Evolutionary conservation across 1,140 invertebrate genomes (phyloP).

Genomic region (Ceratosolen fusciceps): DNA sequence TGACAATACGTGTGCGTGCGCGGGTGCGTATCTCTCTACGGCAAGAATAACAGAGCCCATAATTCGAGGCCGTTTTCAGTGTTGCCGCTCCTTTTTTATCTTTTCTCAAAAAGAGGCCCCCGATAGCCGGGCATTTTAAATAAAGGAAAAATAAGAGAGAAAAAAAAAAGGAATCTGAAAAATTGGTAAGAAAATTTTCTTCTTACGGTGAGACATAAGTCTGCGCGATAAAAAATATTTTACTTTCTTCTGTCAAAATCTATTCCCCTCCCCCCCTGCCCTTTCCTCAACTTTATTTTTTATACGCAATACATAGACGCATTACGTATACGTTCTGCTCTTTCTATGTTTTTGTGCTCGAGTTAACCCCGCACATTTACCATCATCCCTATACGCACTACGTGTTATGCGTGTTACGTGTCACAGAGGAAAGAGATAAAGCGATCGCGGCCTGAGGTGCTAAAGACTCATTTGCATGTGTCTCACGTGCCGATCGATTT

Average conservation of each 20-base stretch:
- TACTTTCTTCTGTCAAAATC: too few relatives aligned
- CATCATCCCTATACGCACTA: constrained; percentile 34
- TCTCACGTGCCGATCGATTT: constrained; percentile 61
- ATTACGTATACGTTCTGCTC: background rate
- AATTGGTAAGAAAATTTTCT: background rate
- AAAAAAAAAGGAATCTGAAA: background rate
- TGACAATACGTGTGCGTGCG: background rate
- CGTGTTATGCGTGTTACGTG: constrained; percentile 41
- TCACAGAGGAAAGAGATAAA: background rate
- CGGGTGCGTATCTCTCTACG: background rate
- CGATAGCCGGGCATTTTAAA: background rate
- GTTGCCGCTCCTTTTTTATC: background rate
- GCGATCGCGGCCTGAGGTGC: background rate
- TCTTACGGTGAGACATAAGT: too few relatives aligned
- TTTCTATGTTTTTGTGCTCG: too few relatives aligned
- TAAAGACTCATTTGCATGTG: constrained; percentile 50
- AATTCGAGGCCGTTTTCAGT: background rate
- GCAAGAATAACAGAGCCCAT: constrained; percentile 10
- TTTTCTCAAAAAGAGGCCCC: too few relatives aligned
- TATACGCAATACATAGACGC: background rate
- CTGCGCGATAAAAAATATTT: background rate
- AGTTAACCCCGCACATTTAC: too few relatives aligned
- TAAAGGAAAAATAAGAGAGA: too few relatives aligned
- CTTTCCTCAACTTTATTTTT: background rate
- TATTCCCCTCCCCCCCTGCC: background rate